Conservation (phyloP, 2,113 vertebrate species). For the Spheniscus mendiculus region DNA sequence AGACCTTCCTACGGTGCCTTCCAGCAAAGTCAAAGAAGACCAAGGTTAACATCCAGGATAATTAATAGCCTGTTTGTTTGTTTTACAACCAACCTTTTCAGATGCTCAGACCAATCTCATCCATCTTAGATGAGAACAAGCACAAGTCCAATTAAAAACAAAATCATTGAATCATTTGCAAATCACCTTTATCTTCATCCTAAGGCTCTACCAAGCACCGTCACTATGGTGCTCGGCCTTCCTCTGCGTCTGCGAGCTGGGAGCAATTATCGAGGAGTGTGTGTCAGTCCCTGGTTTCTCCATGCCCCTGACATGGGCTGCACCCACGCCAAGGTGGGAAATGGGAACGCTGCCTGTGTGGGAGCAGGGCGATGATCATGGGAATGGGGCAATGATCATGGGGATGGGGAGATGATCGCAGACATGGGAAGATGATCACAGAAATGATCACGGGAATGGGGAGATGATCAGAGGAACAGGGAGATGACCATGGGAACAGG, state of each 20-base stretch:
- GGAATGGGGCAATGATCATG: not conserved
- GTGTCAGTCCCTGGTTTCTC: not conserved
- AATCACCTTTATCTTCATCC: not conserved
- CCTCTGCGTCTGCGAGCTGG: not conserved
- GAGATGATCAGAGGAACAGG: not conserved
- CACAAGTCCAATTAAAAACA: not conserved
- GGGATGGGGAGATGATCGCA: too few relatives aligned
- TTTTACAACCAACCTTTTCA: not conserved
- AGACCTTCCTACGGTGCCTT: not conserved
- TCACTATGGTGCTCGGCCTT: accelerated
- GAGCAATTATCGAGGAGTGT: accelerated
- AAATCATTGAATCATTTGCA: constrained; percentile 4
- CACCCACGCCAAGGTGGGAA: not conserved
- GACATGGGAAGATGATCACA: too few relatives aligned
- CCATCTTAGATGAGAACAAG: not conserved
- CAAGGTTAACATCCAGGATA: not conserved
- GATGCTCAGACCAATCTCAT: not conserved
- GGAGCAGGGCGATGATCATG: not conserved
- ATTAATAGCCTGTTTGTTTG: constrained; percentile 12
- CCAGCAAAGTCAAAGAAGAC: not conserved
- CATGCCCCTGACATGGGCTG: not conserved
- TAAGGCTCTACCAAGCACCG: not conserved
- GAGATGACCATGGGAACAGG: not conserved
- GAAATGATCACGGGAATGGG: too few relatives aligned
- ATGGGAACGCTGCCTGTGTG: accelerated